These are phyloP conservation scores for Clarias pachynema DNA, from an alignment of 2,797 vertebrate species.

Conservation along the genomic window DNA sequence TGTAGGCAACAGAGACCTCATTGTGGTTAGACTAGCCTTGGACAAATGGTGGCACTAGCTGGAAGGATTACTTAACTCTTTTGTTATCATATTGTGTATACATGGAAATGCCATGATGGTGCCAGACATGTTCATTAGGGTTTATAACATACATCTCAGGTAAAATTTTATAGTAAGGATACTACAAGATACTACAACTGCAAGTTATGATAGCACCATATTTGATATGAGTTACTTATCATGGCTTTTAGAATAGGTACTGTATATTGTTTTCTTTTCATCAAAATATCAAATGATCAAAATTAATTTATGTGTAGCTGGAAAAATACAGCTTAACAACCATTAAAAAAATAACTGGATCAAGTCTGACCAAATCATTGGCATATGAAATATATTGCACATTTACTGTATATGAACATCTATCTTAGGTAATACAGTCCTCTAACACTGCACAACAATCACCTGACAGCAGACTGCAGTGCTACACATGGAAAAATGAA, in stretches of 20 bases:
- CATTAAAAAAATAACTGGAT: neutral
- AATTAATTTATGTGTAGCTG: neutral
- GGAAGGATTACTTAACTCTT: no score
- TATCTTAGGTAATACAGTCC: constrained; percentile 8
- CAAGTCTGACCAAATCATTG: neutral
- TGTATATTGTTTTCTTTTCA: neutral
- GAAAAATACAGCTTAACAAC: neutral
- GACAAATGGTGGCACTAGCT: no score
- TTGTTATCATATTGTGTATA: no score
- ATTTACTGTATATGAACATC: neutral
- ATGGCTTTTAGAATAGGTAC: neutral
- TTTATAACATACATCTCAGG: neutral
- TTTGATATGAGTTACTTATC: neutral
- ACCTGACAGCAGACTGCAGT: neutral
- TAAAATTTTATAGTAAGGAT: neutral
- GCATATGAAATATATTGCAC: neutral
- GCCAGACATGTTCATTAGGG: neutral
- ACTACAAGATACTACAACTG: neutral
- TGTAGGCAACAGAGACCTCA: no score
- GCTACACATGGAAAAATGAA: constrained; percentile 20
- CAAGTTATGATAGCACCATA: neutral
- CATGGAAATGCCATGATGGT: neutral
- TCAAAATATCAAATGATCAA: neutral
- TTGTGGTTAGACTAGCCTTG: no score
- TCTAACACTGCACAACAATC: constrained; percentile 8